Evolutionary conservation across 2,797 vertebrate species (phyloP).

Genomic region (Pogoniulus pusillus): DNA sequence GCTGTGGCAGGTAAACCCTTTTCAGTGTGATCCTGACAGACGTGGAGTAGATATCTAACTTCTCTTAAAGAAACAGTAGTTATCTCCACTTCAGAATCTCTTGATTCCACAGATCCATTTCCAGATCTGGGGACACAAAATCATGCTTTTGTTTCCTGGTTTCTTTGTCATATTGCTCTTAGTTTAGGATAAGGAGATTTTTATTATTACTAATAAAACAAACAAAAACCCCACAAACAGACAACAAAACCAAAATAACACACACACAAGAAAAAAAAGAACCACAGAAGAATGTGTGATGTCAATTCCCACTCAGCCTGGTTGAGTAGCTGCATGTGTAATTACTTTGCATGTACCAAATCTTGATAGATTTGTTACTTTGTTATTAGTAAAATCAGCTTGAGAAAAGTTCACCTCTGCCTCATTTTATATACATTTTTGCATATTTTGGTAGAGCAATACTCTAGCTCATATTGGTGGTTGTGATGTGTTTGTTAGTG

Average conservation of each 20-base stretch:
- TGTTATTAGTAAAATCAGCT: not conserved
- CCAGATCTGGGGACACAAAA: not conserved
- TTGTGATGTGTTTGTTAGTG: not conserved
- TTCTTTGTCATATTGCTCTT: not conserved
- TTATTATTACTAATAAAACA: not conserved
- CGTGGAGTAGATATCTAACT: not conserved
- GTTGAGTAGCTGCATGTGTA: not conserved
- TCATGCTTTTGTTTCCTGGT: not conserved
- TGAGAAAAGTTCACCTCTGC: not conserved
- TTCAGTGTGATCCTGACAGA: not conserved
- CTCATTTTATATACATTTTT: not conserved
- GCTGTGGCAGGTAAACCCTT: fast-evolving
- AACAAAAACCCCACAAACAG: no score
- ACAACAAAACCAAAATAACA: no score
- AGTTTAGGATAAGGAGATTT: not conserved
- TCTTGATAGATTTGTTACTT: not conserved
- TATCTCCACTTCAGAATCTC: not conserved
- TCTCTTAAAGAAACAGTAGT: not conserved
- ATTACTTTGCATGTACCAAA: not conserved
- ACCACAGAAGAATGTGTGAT: not conserved
- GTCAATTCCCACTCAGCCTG: not conserved
- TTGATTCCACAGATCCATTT: not conserved
- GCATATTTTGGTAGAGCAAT: not conserved
- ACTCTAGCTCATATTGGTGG: not conserved
- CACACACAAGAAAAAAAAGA: no score